Evolutionary conservation across 2,797 vertebrate genomes (phyloP), one percentile per base, ranked within the genome.

Genomic region (Dryobates pubescens): DNA sequence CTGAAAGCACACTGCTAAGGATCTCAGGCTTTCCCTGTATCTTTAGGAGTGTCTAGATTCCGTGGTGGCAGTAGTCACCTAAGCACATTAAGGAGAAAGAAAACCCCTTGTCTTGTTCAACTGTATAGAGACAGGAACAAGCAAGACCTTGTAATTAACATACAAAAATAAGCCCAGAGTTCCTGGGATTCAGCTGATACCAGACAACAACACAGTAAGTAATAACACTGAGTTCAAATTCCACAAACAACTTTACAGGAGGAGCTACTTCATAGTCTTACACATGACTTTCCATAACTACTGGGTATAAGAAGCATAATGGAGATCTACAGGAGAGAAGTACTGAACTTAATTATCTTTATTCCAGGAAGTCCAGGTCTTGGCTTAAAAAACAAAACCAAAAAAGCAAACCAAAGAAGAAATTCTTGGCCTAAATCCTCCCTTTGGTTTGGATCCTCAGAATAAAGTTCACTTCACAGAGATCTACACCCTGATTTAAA

Each of bases 321-420:
- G 32, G 36, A 87, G 57, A 75, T 49, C 32, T 23, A 26, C 27
- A 32, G n/a, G 38, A 70, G 30, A 71, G 62, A 82, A 88, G 13
- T 11, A 69, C 23, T 29, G 11, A 90, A 64, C n/a, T 84, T 49
- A 79, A 81, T 79, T 86, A 41, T 88, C 51, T 23, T 78, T 75
- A 32, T 90, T 30, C 45, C 62, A 70, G 49, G 82, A 79, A 82
- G 32, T 58, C 38, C 65, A 85, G 36, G 41, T 71, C 65, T 82
- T 81, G 68, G 69, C 58, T 94, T 93, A 84, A 84, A 72, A 88
- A 90, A 53, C 30, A 81, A 87, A 90, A 58, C 36, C 9, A 15
- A 90, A 68, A 87, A 87, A 70, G 30, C 22, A 85, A 92, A 90
- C 10, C 57, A 63, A 92, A 76, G 69, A 70, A 86, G 29, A 51